A percentile compares a stretch with the other conserved stretches of the same genome.
Conservation (phyloP, 2,113 vertebrate species). For the Theropithecus gelada region DNA sequence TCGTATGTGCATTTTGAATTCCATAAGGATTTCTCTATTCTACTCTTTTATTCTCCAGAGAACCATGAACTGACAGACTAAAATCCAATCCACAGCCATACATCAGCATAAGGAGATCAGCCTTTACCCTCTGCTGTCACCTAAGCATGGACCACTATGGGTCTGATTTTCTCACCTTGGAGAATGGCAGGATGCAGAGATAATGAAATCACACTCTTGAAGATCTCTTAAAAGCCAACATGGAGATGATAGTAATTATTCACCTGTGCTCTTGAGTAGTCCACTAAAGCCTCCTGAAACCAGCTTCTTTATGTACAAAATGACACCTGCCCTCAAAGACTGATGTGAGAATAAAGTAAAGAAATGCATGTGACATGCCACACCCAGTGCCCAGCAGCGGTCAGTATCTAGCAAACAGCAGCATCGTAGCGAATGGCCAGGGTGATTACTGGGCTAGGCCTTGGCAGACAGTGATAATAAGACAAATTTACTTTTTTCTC, state of each 20-base stretch:
- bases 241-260: neutral
- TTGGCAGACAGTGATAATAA: neutral
- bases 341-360: neutral
- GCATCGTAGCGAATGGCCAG: neutral
- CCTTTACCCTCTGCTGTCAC: neutral
- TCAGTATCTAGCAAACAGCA: neutral
- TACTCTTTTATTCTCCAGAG: neutral
- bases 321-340: neutral
- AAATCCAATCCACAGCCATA: neutral
- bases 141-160: neutral
- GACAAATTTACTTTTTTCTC: neutral
- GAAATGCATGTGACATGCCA: too few relatives aligned
- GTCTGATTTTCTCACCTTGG: neutral
- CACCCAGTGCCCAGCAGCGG: neutral
- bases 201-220: neutral
- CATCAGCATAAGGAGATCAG: neutral
- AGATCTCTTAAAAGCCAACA: neutral
- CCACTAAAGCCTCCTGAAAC: neutral
- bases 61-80: neutral
- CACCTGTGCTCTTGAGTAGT: neutral
- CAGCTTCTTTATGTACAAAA: neutral
- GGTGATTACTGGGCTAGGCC: neutral
- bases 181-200: neutral
- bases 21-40: constrained; percentile 14
- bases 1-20: neutral